Evolutionary conservation across 2,888 invertebrate species (phyloP), one percentile per base, ranked within the genome.

Genomic region (Mystacides longicornis): DNA sequence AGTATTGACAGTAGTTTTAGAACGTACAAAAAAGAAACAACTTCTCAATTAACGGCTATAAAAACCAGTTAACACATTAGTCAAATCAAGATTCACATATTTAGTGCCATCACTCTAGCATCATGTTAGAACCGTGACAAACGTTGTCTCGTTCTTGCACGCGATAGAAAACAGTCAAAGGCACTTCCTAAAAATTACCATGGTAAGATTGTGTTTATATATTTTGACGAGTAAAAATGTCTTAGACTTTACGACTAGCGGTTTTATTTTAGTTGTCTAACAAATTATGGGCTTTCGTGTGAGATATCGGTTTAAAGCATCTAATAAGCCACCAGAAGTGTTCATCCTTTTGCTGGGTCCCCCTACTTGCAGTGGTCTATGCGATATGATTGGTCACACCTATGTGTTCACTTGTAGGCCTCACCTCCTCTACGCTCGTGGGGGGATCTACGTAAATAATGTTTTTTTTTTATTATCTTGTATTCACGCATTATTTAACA

Each of bases 331-430:
- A 54, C 54, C 33, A 48, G 49, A 48, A 54, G 47, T 48, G 54
- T 58, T 43, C 51, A 52, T 46, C 55, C 37, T 55, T 58, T 23
- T 48, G 51, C 37, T 49, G 33, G 33, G 22, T 46, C 22, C 60
- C 56, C 55, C 60, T 55, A 60, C 57, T 57, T 43, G n/a, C 31
- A 33, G 42, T 52, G 51, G 23, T 54, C 47, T 33, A 33, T 50
- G 49, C 51, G 49, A 51, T 55, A 50, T 55, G 57, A 57, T 57
- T 57, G 57, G 57, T 55, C 50, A 56, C 55, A 43, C 50, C 48
- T 51, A 27, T 42, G 37, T 53, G 52, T 57, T 57, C 55, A 54
- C 47, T 45, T 52, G 60, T 60, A 60, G 60, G 60, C 60, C 33
- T 49, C 57, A 55, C 60, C 57, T 23, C 37, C 14, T 37, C 37